A percentile compares a stretch with the other conserved stretches of the same genome.
Evolutionary conservation across 2,113 vertebrate genomes (phyloP).

Genomic region (Mormyrus lacerda): DNA sequence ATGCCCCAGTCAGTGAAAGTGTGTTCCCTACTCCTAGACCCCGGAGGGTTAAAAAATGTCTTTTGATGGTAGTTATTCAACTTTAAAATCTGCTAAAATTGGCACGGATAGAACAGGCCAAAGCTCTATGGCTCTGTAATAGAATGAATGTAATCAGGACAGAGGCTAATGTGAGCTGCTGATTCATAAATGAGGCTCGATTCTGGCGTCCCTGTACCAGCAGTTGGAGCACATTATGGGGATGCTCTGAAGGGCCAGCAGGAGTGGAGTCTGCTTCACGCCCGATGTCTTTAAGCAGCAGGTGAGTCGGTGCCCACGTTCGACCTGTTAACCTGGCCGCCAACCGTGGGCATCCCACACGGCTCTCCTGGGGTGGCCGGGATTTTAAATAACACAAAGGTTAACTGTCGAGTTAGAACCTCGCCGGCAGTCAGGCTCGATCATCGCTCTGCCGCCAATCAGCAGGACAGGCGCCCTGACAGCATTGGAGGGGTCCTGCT

Average conservation of each 20-base stretch:
- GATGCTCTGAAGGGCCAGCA: neutral
- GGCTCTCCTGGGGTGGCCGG: neutral
- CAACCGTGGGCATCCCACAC: neutral
- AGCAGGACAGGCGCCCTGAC: neutral
- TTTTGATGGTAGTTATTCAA: neutral
- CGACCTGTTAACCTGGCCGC: neutral
- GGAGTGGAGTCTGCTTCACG: neutral
- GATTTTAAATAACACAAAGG: slow-evolving; percentile 48
- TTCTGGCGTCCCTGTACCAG: neutral
- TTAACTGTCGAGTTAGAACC: slow-evolving; percentile 53
- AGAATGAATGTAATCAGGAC: neutral
- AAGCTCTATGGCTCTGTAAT: neutral
- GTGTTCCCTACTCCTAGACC: too few relatives aligned
- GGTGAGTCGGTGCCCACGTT: neutral
- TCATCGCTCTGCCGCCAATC: neutral
- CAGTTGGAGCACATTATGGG: neutral
- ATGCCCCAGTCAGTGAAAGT: too few relatives aligned
- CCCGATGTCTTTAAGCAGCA: neutral
- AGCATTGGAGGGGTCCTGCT: neutral
- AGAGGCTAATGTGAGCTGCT: neutral
- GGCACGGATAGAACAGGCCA: neutral
- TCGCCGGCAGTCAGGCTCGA: neutral
- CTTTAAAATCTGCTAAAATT: neutral
- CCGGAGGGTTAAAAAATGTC: too few relatives aligned
- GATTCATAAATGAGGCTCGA: neutral